Conservation (phyloP, 2,797 vertebrate genomes). For the Sebastes ruberrimus region DNA sequence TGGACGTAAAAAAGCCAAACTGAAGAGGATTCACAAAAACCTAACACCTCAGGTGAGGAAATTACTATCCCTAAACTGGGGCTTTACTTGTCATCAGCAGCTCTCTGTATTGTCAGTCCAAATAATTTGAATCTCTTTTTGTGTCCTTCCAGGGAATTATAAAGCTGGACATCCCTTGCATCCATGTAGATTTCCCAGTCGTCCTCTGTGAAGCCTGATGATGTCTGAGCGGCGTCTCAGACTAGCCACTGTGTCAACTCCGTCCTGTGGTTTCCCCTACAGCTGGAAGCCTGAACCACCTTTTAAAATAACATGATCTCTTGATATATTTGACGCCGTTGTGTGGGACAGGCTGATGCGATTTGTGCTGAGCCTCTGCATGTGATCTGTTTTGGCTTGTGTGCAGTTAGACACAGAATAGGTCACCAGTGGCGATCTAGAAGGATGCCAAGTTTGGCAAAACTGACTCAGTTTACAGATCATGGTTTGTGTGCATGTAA, state of each 20-base stretch:
- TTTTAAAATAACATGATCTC: slow-evolving; percentile 66
- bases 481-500: slow-evolving; percentile 65
- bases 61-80: neutral
- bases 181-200: slow-evolving; percentile 96
- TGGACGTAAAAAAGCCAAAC: slow-evolving; percentile 92
- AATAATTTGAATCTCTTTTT: neutral
- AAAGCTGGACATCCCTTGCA: slow-evolving; percentile 92
- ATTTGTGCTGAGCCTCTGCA: slow-evolving; percentile 71
- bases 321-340: slow-evolving; percentile 67
- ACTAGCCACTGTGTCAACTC: slow-evolving; percentile 69
- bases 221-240: slow-evolving; percentile 46
- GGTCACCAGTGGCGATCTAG: slow-evolving; percentile 49
- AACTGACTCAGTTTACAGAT: slow-evolving; percentile 60
- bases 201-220: slow-evolving; percentile 95
- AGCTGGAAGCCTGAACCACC: slow-evolving; percentile 65
- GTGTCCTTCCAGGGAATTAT: slow-evolving; percentile 87
- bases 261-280: slow-evolving; percentile 66
- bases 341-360: slow-evolving; percentile 68
- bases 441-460: slow-evolving; percentile 42
- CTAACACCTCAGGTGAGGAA: slow-evolving; percentile 92
- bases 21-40: slow-evolving; percentile 94
- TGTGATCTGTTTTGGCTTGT: slow-evolving; percentile 74
- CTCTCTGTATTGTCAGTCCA: neutral
- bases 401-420: slow-evolving; percentile 63
- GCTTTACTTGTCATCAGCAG: neutral